phyloP scores from a whole-genome alignment of 2,797 vertebrate genomes.

The Chrysocyon brachyurus region DNA sequence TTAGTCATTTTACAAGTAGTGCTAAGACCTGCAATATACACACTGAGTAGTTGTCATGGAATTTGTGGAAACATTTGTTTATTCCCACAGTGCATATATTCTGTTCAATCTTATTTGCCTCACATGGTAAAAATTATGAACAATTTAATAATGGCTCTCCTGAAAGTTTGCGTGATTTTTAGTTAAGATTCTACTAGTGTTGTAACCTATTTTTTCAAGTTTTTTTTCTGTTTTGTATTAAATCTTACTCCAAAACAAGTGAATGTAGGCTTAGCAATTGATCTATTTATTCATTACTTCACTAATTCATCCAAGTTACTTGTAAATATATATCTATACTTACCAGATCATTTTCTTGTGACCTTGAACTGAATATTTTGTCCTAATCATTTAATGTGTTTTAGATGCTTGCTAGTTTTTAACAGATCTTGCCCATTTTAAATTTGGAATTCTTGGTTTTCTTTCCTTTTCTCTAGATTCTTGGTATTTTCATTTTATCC shows the following conservation, averaged over 20 bases:
- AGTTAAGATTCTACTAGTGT: conserved; percentile 43
- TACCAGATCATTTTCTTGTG: conserved; percentile 53
- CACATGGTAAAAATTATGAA: conserved; percentile 22
- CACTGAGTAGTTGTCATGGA: conserved; percentile 14
- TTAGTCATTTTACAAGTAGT: conserved; percentile 51
- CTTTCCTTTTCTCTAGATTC: conserved; percentile 42
- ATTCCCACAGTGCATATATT: conserved; percentile 9
- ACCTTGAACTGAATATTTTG: conserved; percentile 56
- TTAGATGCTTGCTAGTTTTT: conserved; percentile 14
- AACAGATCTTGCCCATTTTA: conserved; percentile 55
- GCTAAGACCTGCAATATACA: background rate
- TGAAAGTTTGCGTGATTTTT: background rate
- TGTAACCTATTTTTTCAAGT: conserved; percentile 46
- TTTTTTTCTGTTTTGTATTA: conserved; percentile 32
- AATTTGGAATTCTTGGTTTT: conserved; percentile 30
- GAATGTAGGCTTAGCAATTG: conserved; percentile 17
- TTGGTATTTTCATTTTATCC: conserved; percentile 68
- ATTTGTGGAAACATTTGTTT: conserved; percentile 33
- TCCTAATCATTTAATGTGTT: conserved; percentile 48
- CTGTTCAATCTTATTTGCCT: conserved; percentile 49
- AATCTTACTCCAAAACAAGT: conserved; percentile 35
- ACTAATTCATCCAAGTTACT: background rate
- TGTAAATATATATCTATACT: conserved; percentile 48
- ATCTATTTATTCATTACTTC: conserved; percentile 38
- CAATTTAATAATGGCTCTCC: conserved; percentile 28